phyloP scores from a whole-genome alignment of 1,140 invertebrate species.

The Nixonia krombeini region DNA sequence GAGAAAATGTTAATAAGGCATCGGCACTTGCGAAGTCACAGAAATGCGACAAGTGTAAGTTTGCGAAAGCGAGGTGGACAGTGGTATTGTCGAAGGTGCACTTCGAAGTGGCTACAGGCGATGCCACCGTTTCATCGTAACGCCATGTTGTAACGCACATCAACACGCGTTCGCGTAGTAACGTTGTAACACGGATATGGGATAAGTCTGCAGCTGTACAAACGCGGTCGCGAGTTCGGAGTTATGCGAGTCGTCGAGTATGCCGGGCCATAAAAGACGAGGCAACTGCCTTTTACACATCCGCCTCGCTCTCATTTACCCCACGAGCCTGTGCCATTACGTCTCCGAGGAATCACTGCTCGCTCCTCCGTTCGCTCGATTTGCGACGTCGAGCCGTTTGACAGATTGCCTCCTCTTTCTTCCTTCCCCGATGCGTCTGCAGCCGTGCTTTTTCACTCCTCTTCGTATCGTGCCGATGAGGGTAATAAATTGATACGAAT shows the following conservation, averaged over 20 bases:
- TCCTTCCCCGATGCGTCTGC: conserved; percentile 15
- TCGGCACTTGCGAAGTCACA: too few species aligned
- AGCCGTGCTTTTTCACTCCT: conserved; percentile 28
- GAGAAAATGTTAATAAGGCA: too few species aligned
- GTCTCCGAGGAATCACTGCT: conserved; percentile 57
- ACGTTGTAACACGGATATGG: conserved; percentile 39
- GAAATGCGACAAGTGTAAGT: too few species aligned
- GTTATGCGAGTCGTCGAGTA: conserved; percentile 54
- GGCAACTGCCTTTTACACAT: conserved; percentile 68
- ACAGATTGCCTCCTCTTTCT: conserved; percentile 45
- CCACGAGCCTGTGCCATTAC: conserved; percentile 53
- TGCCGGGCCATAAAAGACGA: conserved; percentile 63
- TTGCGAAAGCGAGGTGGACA: too few species aligned
- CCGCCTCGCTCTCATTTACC: conserved; percentile 63
- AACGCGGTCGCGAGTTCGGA: conserved; percentile 33
- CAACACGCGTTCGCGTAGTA: conserved; percentile 26
- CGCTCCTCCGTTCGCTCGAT: neutral
- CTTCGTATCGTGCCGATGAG: too few species aligned
- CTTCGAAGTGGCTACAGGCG: conserved; percentile 34
- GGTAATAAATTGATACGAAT: too few species aligned
- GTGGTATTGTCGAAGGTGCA: too few species aligned
- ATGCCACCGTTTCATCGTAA: conserved; percentile 33
- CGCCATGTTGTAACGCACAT: conserved; percentile 36
- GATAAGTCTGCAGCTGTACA: conserved; percentile 32
- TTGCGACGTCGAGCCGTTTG: conserved; percentile 22